Conservation (phyloP, 2,888 invertebrate genomes). For the Tipula confusa region DNA sequence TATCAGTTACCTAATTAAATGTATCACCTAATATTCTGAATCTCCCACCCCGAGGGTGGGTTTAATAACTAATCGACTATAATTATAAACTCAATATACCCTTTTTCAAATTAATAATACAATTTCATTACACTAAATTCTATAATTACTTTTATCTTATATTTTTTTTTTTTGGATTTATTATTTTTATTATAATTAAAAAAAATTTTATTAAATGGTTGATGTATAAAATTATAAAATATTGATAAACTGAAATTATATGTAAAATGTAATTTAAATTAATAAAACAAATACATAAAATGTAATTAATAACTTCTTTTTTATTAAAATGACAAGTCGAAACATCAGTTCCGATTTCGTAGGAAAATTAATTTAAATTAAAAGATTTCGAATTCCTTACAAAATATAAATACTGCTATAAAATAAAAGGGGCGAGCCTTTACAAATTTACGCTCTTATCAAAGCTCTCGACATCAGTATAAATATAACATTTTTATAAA, state of each 20-base stretch:
- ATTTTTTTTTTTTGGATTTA: background rate
- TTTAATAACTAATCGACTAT: background rate
- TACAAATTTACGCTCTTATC: too few species aligned
- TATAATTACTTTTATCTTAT: background rate
- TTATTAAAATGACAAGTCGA: background rate
- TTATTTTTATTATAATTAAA: background rate
- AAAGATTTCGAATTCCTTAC: too few species aligned
- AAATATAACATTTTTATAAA: too few species aligned
- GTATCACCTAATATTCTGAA: background rate
- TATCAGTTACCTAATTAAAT: background rate
- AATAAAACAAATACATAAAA: background rate
- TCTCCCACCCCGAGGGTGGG: background rate
- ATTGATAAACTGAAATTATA: background rate
- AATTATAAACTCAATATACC: background rate
- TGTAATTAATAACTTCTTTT: background rate
- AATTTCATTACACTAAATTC: background rate
- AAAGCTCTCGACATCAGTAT: too few species aligned
- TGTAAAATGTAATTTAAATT: conserved; percentile 21
- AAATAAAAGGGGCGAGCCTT: too few species aligned
- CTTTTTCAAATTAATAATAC: background rate
- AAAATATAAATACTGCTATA: too few species aligned
- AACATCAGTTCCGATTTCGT: background rate
- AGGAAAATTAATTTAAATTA: background rate
- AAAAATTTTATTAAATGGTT: background rate
- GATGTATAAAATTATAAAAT: background rate